Evolutionary conservation across 2,888 invertebrate genomes (phyloP), one percentile per base, ranked within the genome.

Genomic region (Xylocampa areola): DNA sequence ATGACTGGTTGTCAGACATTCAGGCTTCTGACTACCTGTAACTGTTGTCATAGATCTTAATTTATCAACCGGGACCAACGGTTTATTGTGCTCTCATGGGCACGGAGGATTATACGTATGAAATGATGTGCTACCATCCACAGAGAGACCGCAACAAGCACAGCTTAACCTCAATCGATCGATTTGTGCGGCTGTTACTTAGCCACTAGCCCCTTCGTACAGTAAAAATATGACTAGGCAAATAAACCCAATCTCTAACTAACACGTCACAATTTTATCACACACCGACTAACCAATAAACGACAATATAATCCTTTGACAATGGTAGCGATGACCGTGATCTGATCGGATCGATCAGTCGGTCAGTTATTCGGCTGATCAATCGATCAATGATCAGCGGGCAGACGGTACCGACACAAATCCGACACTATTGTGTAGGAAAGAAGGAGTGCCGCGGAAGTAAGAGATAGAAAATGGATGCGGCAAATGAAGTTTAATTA

Each of bases 281-380:
- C 29, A 25, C 48, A 57, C 6, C 13, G 39, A 16, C 32, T 43
- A 53, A 30, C 27, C 25, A 11, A 49, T 48, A 47, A 48, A 50
- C 32, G 61, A 62, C 41, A 47, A 4, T 37, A 4, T 65, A 65
- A 72, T 61, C 53, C 23, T 10, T 16, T 21, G n/a, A 58, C 48
- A 73, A 64, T 58, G 25, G 36, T 23, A 45, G 39, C 50, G 67
- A 32, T 52, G 69, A 68, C 41, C 61, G 62, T 60, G 67, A 70
- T 67, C 63, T 39, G 63, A 63, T 39, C 61, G 49, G 35, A 32
- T 5, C 37, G 57, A 47, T 41, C 43, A 51, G 35, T 47, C 6
- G 43, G 37, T 49, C 52, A 52, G 40, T 55, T 8, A 53, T 17
- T 40, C 59, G 47, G 35, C 27, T 47, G 50, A 68, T 51, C 52